phyloP scores from a whole-genome alignment of 2,888 invertebrate genomes.

The Pterostichus madidus region DNA sequence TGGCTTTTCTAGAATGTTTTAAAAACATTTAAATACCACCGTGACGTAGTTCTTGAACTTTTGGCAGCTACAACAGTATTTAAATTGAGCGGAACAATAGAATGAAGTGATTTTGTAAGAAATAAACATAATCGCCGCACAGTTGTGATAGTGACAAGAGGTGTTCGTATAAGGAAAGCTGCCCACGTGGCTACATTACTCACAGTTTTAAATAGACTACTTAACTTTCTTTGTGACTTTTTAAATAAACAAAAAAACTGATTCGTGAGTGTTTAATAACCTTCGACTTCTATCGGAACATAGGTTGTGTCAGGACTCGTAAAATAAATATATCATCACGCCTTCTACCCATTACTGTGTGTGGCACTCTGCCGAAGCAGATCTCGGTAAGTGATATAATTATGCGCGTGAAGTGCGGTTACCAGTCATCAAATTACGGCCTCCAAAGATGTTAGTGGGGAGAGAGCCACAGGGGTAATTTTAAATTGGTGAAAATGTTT shows the following conservation, averaged over 20 bases:
- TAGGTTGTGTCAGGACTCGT: neutral
- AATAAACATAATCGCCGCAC: neutral
- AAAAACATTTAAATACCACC: constrained; percentile 10
- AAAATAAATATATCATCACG: too few species aligned
- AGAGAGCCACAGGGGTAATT: too few species aligned
- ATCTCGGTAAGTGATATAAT: too few species aligned
- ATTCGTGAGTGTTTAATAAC: neutral
- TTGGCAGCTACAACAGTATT: neutral
- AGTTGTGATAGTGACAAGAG: neutral
- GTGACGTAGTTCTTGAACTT: neutral
- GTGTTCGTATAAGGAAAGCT: constrained; percentile 20
- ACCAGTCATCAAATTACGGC: too few species aligned
- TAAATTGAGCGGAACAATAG: neutral
- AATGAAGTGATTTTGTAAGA: neutral
- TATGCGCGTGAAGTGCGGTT: too few species aligned
- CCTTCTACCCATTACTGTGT: too few species aligned
- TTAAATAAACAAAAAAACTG: constrained; percentile 9
- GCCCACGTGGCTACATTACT: constrained; percentile 3
- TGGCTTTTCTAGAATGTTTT: neutral
- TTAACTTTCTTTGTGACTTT: constrained; percentile 43
- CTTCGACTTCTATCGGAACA: neutral
- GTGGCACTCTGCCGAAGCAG: too few species aligned
- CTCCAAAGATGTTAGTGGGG: too few species aligned
- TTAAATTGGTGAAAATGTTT: too few species aligned
- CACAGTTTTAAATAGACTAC: constrained; percentile 46